Evolutionary conservation across 53 echinoderm and acorn worm species (phyloP).

Genomic region (Antedon mediterranea): DNA sequence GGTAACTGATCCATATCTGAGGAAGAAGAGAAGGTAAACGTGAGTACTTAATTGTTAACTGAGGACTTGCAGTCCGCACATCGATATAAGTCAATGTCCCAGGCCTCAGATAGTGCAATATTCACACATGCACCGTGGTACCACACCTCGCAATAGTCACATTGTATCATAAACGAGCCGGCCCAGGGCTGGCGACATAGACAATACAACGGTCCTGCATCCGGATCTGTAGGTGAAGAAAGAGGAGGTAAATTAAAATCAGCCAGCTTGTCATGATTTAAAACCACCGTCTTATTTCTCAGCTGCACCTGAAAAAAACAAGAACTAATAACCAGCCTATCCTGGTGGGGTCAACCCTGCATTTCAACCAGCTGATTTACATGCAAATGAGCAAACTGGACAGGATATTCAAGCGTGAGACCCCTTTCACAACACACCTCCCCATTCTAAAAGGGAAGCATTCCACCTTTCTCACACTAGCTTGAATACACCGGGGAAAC

Average conservation of each 20-base stretch:
- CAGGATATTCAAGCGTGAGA: too few species aligned
- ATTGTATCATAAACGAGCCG: neutral
- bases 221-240: neutral
- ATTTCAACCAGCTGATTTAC: too few species aligned
- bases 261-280: conserved; percentile 22
- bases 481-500: too few species aligned
- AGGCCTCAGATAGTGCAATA: neutral
- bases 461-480: too few species aligned
- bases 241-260: neutral
- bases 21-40: too few species aligned
- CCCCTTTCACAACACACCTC: too few species aligned
- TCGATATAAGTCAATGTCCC: neutral
- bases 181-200: neutral
- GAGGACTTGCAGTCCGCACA: neutral
- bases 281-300: conserved; percentile 9
- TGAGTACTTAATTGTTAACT: too few species aligned
- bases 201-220: neutral
- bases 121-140: neutral
- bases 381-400: too few species aligned
- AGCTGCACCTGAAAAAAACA: conserved; percentile 20
- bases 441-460: too few species aligned
- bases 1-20: too few species aligned
- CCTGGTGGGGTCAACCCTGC: too few species aligned
- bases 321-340: conserved; percentile 17
- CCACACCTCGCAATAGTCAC: neutral